Evolutionary conservation across 2,113 vertebrate species (phyloP), one percentile per base, ranked within the genome.

Genomic region (Corythornis madagascariensis): DNA sequence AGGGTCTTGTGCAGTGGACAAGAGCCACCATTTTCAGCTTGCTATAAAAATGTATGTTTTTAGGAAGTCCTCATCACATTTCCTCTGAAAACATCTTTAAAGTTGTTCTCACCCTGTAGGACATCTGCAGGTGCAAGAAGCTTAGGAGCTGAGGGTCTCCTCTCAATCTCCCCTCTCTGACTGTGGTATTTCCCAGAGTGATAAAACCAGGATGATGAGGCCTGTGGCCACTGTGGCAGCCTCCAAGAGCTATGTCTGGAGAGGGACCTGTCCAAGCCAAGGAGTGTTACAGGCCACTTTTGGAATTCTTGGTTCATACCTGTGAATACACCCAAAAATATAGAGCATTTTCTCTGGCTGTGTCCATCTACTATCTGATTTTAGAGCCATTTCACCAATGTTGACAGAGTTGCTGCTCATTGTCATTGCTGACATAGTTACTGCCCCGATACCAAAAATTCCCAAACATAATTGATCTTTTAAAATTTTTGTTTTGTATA

Each of bases 401-500:
- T 5, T 11, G 63, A 8, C 16, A 4, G 1, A 3, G 2, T 4
- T 15, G 10, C 20, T 7, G 5, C 7, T 8, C 5, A 28, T 63
- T 48, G 35, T 13, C 26, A 5, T 4, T 6, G 4, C 50, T 22
- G n/a, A 3, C 4, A 0, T 35, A 65, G 72, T 35, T 16, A 19
- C 59, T 33, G 25, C 6, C 48, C 6, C 31, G 19, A 13, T 13
- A 31, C 7, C 5, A 4, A 48, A 47, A 40, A 7, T 4, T 6
- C n/a, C 6, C 7, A 4, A n/a, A 18, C 0, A 8, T 10, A 89
- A 47, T 7, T 13, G 4, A 3, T 40, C 20, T 12, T 28, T 6
- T 5, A 31, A n/a, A 42, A 28, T 5, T 3, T 2, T 11, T 0
- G 38, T 38, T 38, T 38, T 38, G 38, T 38, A 0, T 35, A 35